Conservation (phyloP, 2,797 vertebrate species). For the Phataginus tricuspis region DNA sequence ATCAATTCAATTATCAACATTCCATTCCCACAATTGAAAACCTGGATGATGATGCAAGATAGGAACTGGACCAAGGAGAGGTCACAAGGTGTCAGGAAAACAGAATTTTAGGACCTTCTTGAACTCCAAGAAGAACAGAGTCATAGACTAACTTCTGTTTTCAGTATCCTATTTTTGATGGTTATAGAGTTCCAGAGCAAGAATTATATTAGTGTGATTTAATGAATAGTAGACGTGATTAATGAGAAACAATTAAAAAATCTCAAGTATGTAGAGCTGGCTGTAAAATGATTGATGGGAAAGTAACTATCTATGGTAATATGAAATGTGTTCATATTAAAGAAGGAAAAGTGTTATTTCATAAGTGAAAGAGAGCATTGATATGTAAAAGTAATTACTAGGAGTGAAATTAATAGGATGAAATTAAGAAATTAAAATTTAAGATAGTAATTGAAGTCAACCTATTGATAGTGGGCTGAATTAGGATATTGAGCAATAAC, state of each 20-base stretch:
- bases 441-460: constrained; percentile 17
- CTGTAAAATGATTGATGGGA: constrained; percentile 29
- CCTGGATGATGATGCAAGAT: neutral
- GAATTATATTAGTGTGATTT: neutral
- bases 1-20: too few species aligned
- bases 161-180: neutral
- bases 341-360: constrained; percentile 44
- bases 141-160: neutral
- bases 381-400: constrained; percentile 70
- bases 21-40: neutral
- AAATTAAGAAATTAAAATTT: constrained; percentile 63
- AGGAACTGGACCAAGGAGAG: neutral
- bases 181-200: neutral
- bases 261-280: neutral
- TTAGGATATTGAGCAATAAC: neutral
- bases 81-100: neutral
- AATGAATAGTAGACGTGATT: constrained; percentile 25
- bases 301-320: neutral
- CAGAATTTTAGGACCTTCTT: neutral
- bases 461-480: neutral
- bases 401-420: constrained; percentile 18
- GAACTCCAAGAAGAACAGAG: neutral
- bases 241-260: constrained; percentile 55
- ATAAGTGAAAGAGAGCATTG: constrained; percentile 49
- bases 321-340: constrained; percentile 53